Conservation (phyloP, 1,140 invertebrate genomes). For the Drusus annulatus region DNA sequence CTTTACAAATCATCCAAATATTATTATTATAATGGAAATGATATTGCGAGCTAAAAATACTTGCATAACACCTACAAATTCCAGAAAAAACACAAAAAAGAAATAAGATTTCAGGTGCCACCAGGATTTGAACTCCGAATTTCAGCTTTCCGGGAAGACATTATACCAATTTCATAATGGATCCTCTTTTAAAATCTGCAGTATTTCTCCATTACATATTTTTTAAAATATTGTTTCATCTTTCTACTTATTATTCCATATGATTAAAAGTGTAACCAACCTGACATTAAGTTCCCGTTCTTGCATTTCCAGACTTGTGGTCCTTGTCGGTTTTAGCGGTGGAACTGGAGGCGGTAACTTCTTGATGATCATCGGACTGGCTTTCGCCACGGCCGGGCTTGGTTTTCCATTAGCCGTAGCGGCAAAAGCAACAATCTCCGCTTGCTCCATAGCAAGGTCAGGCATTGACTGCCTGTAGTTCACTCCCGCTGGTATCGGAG, state of each 20-base stretch:
- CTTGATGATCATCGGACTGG: slow-evolving; percentile 62
- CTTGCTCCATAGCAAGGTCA: slow-evolving; percentile 72
- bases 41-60: too few species aligned
- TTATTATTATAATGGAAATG: too few species aligned
- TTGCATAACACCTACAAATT: too few species aligned
- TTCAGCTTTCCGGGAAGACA: too few species aligned
- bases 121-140: too few species aligned
- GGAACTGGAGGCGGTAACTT: slow-evolving; percentile 69
- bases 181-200: too few species aligned
- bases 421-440: slow-evolving; percentile 63
- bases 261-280: slow-evolving; percentile 58
- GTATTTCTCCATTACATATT: too few species aligned
- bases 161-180: too few species aligned
- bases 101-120: too few species aligned
- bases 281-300: slow-evolving; percentile 69
- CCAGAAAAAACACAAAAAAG: too few species aligned
- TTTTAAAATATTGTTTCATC: not conserved
- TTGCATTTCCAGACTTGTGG: slow-evolving; percentile 63
- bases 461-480: slow-evolving; percentile 81
- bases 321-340: slow-evolving; percentile 69
- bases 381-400: slow-evolving; percentile 59
- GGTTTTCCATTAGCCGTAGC: slow-evolving; percentile 32
- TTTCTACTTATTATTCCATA: not conserved
- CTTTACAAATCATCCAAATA: too few species aligned
- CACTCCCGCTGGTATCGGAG: slow-evolving; percentile 59